Evolutionary conservation across 2,113 vertebrate genomes (phyloP).

Genomic region (Lates calcarifer): DNA sequence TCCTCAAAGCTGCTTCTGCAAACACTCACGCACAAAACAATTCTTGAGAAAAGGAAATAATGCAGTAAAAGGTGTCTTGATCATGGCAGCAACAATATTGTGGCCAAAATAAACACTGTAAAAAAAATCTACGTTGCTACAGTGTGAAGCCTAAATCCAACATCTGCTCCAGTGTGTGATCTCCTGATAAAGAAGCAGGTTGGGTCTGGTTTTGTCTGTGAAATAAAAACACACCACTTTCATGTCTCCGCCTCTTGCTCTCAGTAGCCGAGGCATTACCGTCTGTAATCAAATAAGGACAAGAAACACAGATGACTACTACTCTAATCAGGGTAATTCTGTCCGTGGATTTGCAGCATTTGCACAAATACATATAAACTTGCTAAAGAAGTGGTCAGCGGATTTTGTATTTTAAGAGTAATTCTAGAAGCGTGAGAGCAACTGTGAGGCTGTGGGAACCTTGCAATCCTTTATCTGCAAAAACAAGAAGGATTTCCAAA

Average conservation of each 20-base stretch:
- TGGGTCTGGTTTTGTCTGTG: background rate
- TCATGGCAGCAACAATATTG: background rate
- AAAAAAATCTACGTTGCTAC: background rate
- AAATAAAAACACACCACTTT: background rate
- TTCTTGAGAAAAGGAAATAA: background rate
- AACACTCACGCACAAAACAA: background rate
- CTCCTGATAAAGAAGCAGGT: background rate
- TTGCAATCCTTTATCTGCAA: background rate
- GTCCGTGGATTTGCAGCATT: background rate
- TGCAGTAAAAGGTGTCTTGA: constrained; percentile 7
- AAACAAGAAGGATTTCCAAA: background rate
- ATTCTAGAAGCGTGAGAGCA: background rate
- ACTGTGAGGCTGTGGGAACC: background rate
- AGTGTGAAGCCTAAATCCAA: background rate
- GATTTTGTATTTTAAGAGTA: background rate
- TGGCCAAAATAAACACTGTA: background rate
- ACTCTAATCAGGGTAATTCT: background rate
- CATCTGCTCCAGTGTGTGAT: background rate
- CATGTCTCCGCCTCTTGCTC: background rate
- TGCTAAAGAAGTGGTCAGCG: background rate
- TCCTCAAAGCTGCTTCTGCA: background rate
- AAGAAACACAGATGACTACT: background rate
- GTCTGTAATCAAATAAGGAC: background rate
- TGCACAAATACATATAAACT: background rate
- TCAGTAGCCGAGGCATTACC: background rate